Base-by-base conservation (phyloP, 1,140 invertebrate genomes). In the Hylaeus anthracinus region DNA sequence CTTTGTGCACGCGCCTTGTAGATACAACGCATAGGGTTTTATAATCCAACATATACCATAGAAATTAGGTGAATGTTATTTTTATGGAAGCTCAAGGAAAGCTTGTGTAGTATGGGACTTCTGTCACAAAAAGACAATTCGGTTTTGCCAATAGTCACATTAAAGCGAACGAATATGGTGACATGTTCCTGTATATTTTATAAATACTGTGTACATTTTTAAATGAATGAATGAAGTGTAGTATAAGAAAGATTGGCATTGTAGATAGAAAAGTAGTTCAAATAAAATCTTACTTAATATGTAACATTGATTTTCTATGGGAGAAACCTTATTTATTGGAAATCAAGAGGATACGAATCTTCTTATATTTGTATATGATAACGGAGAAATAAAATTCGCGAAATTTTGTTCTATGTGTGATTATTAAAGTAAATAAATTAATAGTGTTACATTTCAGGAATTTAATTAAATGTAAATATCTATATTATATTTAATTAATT, bases 101-200 rank as follows among this genome's bases (percentile, higher is more conserved):
- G 51, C 41, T 67, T 67, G 41, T 76, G 53, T 58, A 74, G 15
- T 43, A 15, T 53, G 45, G 72, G 56, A 72, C 56, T 79, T 79
- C 51, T 72, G 77, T 79, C 77, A 79, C 61, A 3, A 76, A 63
- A 12, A 45, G 64, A 69, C 48, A 73, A 45, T 66, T 66, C 64
- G 45, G 43, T 66, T 66, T 66, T 66, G 64, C 64, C 15, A 48
- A 66, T 48, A 66, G 64, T 66, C 64, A 66, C 43, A 48, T 41
- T 56, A 10, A 55, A 56, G 14, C 67, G 51, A 70, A 55, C 67
- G 56, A 61, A 79, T 79, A 79, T 65, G 77, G 77, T 73, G 77
- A 79, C 70, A 73, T 56, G 77, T 79, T 79, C 77, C 77, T 79
- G 70, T 79, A 72, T 73, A 79, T 79, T 79, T 79, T 79, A 79